Base-by-base conservation (phyloP, 1,140 invertebrate species). In the Mercenaria mercenaria region DNA sequence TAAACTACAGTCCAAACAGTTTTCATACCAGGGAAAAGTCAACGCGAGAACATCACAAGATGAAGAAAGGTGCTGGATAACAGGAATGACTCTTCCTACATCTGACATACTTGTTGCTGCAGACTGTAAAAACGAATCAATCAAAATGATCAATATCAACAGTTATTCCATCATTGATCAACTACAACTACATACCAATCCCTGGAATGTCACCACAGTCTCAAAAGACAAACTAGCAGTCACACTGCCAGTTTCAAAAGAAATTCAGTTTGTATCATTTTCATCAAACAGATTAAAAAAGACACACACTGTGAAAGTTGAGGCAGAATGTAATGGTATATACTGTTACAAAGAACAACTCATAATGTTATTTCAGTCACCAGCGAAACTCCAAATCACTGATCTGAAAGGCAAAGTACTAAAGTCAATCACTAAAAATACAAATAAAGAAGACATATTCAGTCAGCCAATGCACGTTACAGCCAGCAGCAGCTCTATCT, bases 311-410 rank as follows among this genome's bases (percentile, higher is more conserved):
- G 6, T 74, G 8, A 10, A 18, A 20, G 37, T 39, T 20, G 15
- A 74, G 39, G 39, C 34, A 39, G 37, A 74, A 11, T 74, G 69
- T 74, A 2, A 67, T 67, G 64, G 64, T 32, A 67, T 67, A 67
- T 32, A 29, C 32, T 34, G 32, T 67, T 18, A 67, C 18, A 13
- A 67, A 67, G 32, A 67, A 6, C 20, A 67, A 34, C 1, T 67
- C 6, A 18, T 67, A 6, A n/a, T 74, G 20, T 32, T 37, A 74
- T 74, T 20, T 39, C 4, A 4, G 3, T 11, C 1, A 18, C 23
- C 69, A 32, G 34, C 20, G 0, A 74, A 74, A 74, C 37, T 74
- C 41, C n/a, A 74, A 41, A 74, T 74, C 32, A 10, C 41, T 74
- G 37, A 41, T 74, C 10, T 74, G 37, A 41, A 74, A 41, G 69